Evolutionary conservation across 2,888 invertebrate species (phyloP), one percentile per base, ranked within the genome.

Genomic region (Hololepta plana): DNA sequence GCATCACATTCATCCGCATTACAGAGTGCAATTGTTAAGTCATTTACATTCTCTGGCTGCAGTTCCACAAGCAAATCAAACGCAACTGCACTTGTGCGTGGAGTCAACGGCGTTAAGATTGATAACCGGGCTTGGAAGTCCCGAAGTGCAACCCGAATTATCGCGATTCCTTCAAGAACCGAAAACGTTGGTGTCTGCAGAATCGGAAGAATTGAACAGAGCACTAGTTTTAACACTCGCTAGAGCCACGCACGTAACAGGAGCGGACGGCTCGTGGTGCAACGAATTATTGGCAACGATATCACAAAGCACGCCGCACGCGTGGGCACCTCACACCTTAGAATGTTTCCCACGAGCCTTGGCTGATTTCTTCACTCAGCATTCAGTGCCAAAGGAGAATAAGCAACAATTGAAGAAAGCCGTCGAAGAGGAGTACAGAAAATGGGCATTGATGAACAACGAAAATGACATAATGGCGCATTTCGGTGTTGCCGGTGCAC

Each of bases 361-460:
- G 3, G 74, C 79, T 24, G 90, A 90, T 42, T 93, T 91, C 49
- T 93, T 90, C 50, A 68, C 80, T 26, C 74, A 77, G 55, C 84
- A 82, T 46, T 74, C 72, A 32, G 73, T 79, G 2, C 72, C 77
- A 0, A 73, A 79, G 45, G 91, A 91, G 49, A 88, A 90, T 49
- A 91, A 91, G 12, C 81, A 81, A 43, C 70, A 82, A 35, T 58
- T 93, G 2, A 90, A 87, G 54, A 85, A 85, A 56, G 81, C 84
- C 0, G 88, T 91, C 0, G 90, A 91, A 43, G 88, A 91, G 45
- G 95, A 95, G 46, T 93, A 91, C 46, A 66, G 90, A 35, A 93
- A 91, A 49, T 93, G 91, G 91, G 81, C 79, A 21, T 84, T 87
- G 1, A 93, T 95, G 91, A 85, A 79, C 21, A 93, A 90, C 52